Evolutionary conservation across 2,797 vertebrate genomes (phyloP).

Genomic region (Channa striata): DNA sequence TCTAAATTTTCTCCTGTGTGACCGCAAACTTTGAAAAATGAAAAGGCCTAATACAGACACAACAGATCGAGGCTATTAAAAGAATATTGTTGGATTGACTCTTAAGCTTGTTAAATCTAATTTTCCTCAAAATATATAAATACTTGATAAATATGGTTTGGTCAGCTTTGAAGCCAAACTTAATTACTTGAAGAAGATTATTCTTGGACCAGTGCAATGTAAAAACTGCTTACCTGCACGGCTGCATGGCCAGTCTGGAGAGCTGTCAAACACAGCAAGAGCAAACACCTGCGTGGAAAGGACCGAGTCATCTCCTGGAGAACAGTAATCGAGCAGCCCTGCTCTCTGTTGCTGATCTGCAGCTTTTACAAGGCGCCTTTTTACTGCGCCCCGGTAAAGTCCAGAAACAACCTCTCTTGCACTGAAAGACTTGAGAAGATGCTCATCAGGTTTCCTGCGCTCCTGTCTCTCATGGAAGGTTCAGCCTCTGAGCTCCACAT

Average conservation of each 20-base stretch:
- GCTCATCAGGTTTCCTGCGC: slow-evolving; percentile 76
- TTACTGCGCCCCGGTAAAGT: background rate
- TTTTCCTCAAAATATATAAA: background rate
- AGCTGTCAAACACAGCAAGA: slow-evolving; percentile 79
- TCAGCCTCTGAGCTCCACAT: slow-evolving; percentile 58
- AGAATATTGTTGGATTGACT: background rate
- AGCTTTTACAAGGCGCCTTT: background rate
- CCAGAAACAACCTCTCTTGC: background rate
- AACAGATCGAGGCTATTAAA: background rate
- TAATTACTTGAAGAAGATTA: background rate
- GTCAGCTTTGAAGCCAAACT: background rate
- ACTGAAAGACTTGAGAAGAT: slow-evolving; percentile 42
- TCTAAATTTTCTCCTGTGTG: slow-evolving; percentile 2
- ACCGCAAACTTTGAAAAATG: background rate
- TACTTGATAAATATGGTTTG: background rate
- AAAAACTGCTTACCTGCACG: slow-evolving; percentile 75
- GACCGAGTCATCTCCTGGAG: slow-evolving; percentile 67
- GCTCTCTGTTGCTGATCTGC: slow-evolving; percentile 7
- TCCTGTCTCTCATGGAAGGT: slow-evolving; percentile 46
- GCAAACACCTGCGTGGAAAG: slow-evolving; percentile 73
- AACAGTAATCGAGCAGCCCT: slow-evolving; percentile 18
- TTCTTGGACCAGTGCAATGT: background rate
- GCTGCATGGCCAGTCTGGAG: slow-evolving; percentile 67
- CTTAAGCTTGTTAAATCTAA: background rate
- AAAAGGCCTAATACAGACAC: background rate